These are phyloP conservation scores for Hippopotamus amphibius DNA, from an alignment of 2,113 vertebrate genomes.

Conservation along the genomic window DNA sequence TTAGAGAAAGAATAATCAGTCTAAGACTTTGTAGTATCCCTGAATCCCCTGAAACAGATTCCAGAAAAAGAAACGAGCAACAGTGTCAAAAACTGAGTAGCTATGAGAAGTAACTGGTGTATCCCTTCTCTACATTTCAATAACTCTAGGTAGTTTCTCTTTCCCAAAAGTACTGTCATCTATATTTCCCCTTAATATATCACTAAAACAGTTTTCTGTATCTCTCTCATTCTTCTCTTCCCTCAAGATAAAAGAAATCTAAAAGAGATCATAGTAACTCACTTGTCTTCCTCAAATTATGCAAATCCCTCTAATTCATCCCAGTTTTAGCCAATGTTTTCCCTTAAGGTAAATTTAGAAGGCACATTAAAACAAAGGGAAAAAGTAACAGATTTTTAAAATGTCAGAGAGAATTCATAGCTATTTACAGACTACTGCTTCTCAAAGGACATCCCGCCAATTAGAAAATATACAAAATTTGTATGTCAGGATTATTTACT, in stretches of 20 bases:
- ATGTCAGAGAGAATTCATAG: background rate
- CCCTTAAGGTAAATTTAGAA: constrained; percentile 8
- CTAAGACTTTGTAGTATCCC: background rate
- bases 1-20: background rate
- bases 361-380: background rate
- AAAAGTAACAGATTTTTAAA: background rate
- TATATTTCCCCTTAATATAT: background rate
- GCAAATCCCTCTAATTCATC: constrained; percentile 4
- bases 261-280: background rate
- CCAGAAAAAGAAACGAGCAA: background rate
- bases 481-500: background rate
- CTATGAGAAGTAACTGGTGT: background rate
- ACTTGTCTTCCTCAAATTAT: constrained; percentile 7
- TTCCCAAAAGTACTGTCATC: background rate
- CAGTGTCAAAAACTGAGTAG: background rate
- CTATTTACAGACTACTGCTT: background rate
- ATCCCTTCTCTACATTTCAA: background rate
- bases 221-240: background rate
- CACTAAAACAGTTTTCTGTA: constrained; percentile 13
- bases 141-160: background rate
- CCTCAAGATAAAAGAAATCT: constrained; percentile 41
- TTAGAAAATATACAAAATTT: background rate
- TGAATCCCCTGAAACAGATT: background rate
- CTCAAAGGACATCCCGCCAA: background rate
- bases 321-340: constrained; percentile 14